Base-by-base conservation (phyloP, 2,888 invertebrate genomes). In the Dilophus febrilis region DNA sequence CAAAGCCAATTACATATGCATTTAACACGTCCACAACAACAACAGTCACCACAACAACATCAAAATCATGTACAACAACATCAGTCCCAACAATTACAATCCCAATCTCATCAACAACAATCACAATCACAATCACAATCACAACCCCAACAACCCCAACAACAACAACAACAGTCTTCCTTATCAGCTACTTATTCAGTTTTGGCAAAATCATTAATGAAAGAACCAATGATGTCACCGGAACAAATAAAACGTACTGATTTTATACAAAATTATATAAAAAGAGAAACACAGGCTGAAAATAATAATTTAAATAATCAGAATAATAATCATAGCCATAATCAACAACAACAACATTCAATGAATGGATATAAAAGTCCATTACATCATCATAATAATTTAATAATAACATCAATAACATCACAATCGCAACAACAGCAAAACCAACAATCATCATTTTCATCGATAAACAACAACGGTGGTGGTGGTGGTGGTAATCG, bases 181-280 rank as follows among this genome's bases (percentile, higher is more conserved):
- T 65, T 87, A 41, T 85, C 85, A 48, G 83, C 83, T 53, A 86
- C 85, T 43, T 87, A 87, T 65, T 87, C 86, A 30, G 90, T 87
- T 51, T 66, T 91, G 47, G 88, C 90, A 49, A 84, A 84, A 58
- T 84, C 86, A 43, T 64, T 91, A 47, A 87, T 87, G 81, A 88
- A 86, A 56, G 86, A 86, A n/a, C 88, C 90, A 7, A 72, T 86
- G 50, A 87, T 88, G 85, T 88, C 86, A 33, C 84, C 87, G 38
- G 90, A 90, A 63, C 87, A 88, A 66, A 72, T 86, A 64, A 87
- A 88, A 61, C 78, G 87, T 54, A 85, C 86, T 28, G 90, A 91
- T 62, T 81, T 88, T 54, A 86, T 91, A 57, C 88, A 88, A 64
- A 86, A 82, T 59, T 86, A 85, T 63, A 85, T 91, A 60, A 85